Conservation (phyloP, 1,140 invertebrate species). For the Arion vulgaris region DNA sequence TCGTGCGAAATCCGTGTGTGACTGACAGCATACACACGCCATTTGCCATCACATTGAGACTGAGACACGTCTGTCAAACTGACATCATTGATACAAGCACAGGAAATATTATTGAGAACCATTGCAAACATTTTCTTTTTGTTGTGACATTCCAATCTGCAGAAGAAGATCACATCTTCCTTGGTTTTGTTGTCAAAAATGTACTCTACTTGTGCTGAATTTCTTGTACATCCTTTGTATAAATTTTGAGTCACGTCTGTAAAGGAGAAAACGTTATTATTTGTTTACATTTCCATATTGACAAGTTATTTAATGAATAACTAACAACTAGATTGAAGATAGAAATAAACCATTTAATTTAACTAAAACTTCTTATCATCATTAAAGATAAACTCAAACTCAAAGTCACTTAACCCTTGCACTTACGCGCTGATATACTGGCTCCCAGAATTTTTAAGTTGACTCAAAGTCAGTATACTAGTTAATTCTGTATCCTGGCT, state of each 20-base stretch:
- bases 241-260: not conserved
- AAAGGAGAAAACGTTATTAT: not conserved
- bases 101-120: conserved; percentile 19
- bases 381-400: too few species aligned
- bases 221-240: not conserved
- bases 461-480: too few species aligned
- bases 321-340: too few species aligned
- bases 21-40: conserved; percentile 44
- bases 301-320: too few species aligned
- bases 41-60: conserved; percentile 28
- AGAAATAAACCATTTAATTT: too few species aligned
- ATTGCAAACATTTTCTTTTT: conserved; percentile 22
- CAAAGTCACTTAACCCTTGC: too few species aligned
- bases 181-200: not conserved
- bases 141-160: conserved; percentile 35
- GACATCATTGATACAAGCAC: conserved; percentile 29
- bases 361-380: too few species aligned
- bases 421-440: too few species aligned
- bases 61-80: not conserved
- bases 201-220: conserved; percentile 22
- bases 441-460: too few species aligned
- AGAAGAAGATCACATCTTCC: not conserved
- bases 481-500: too few species aligned
- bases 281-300: too few species aligned
- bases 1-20: conserved; percentile 25